Base-by-base conservation (phyloP, 2,113 vertebrate genomes). In the Ceuthmochares aereus region DNA sequence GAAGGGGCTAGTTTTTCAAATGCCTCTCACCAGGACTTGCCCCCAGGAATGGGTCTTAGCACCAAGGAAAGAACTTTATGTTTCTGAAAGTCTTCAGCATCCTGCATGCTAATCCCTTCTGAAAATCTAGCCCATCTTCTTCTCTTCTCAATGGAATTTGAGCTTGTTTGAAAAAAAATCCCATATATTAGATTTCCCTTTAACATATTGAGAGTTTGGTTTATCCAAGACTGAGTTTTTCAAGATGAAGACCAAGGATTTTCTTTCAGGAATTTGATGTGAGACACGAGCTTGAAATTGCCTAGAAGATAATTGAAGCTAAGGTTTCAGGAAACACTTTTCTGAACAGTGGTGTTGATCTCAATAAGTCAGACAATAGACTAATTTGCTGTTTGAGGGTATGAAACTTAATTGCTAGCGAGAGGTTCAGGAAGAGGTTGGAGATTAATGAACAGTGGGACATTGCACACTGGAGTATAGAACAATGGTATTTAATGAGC, bases 401-500 rank as follows among this genome's bases (percentile, higher is more conserved):
- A 93, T 90, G 75, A 90, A 91, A 84, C 34, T 88, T 96, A 96
- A 95, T 96, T 96, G 75, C 87, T 60, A 67, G n/a, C 0, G 0
- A 85, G 85, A 93, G 37, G 79, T 94, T 90, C 1, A 63, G 59
- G 87, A 93, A 77, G 87, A 90, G 82, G 78, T 52, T 93, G 76
- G 63, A 91, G 72, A 80, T 94, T 91, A 96, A 91, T 92, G 82
- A 85, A 77, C 30, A 77, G 67, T 80, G 72, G 87, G 96, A 91
- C 87, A 85, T 19, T 42, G 47, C 74, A 78, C 72, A 30, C 82
- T 77, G 64, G 51, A 88, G 82, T 59, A 74, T 70, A 88, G 90
- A 94, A 88, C 95, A 92, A 67, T 94, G 64, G 34, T 93, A 40
- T 85, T 94, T 97, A 96, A 96, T 93, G 91, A 97, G 93, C 36